Evolutionary conservation across 2,113 vertebrate species (phyloP).

Genomic region (Atherinomorus stipes): DNA sequence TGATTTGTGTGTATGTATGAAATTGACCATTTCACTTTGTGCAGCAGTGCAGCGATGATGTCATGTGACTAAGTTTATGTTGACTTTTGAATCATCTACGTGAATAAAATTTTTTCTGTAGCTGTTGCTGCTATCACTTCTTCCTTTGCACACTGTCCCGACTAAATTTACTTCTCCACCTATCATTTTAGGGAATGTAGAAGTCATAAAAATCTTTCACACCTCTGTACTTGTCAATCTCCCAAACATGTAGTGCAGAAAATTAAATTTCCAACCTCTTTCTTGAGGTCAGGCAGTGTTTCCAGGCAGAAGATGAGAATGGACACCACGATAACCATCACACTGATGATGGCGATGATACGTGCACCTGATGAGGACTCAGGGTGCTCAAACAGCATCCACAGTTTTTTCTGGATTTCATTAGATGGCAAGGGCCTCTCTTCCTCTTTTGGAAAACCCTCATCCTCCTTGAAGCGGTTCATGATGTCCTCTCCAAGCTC

Average conservation of each 20-base stretch:
- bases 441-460: conserved; percentile 88
- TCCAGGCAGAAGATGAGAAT: conserved; percentile 96
- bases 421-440: conserved; percentile 83
- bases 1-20: no score
- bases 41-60: no score
- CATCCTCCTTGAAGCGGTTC: conserved; percentile 90
- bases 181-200: not conserved
- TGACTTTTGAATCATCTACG: no score
- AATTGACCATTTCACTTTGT: no score
- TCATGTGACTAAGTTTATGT: no score
- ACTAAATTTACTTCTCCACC: not conserved
- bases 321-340: conserved; percentile 94
- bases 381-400: conserved; percentile 94
- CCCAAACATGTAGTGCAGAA: not conserved
- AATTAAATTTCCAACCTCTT: conserved; percentile 82
- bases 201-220: not conserved
- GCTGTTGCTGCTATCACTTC: no score
- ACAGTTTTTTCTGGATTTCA: conserved; percentile 84
- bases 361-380: conserved; percentile 91
- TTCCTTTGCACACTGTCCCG: no score
- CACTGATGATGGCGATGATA: conserved; percentile 91
- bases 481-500: conserved; percentile 89
- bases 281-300: conserved; percentile 92
- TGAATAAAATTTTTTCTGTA: no score
- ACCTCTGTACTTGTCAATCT: not conserved